Conservation (phyloP, 1,140 invertebrate genomes). For the Diorhabda sublineata region DNA sequence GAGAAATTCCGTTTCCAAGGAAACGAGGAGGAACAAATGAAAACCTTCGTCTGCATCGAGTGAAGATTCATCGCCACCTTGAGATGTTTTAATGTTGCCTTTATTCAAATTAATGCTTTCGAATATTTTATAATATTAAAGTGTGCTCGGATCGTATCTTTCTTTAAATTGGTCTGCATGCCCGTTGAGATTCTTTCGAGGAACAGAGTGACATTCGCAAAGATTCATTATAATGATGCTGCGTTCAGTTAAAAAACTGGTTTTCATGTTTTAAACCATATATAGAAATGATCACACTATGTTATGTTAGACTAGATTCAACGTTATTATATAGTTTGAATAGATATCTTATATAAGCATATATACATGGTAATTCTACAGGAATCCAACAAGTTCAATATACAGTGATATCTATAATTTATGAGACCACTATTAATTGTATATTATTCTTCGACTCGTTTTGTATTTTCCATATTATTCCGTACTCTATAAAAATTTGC, state of each 20-base stretch:
- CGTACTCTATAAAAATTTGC: no score
- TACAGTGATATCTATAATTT: no score
- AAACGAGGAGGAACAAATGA: slow-evolving; percentile 43
- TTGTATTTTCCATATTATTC: no score
- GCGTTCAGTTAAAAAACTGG: not conserved
- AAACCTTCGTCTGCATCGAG: slow-evolving; percentile 36
- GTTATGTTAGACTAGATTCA: no score
- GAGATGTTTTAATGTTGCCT: slow-evolving; percentile 49
- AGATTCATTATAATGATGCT: slow-evolving; percentile 10
- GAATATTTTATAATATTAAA: slow-evolving; percentile 45
- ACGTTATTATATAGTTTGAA: no score
- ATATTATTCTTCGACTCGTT: no score
- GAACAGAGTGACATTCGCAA: slow-evolving; percentile 3
- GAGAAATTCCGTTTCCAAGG: slow-evolving; percentile 40
- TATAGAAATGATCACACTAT: not conserved
- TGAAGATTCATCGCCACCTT: slow-evolving; percentile 47
- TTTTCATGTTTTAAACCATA: not conserved
- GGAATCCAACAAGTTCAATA: no score
- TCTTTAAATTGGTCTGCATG: slow-evolving; percentile 43
- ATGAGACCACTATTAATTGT: no score
- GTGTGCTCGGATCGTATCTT: slow-evolving; percentile 37
- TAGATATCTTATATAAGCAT: no score
- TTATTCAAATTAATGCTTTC: slow-evolving; percentile 48
- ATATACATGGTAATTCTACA: no score
- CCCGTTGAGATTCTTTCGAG: slow-evolving; percentile 18